Percentiles rank a stretch among this genome's conserved stretches.
These are phyloP conservation scores for Sepioteuthis lessoniana DNA, from an alignment of 2,888 invertebrate species.

Conservation along the genomic window DNA sequence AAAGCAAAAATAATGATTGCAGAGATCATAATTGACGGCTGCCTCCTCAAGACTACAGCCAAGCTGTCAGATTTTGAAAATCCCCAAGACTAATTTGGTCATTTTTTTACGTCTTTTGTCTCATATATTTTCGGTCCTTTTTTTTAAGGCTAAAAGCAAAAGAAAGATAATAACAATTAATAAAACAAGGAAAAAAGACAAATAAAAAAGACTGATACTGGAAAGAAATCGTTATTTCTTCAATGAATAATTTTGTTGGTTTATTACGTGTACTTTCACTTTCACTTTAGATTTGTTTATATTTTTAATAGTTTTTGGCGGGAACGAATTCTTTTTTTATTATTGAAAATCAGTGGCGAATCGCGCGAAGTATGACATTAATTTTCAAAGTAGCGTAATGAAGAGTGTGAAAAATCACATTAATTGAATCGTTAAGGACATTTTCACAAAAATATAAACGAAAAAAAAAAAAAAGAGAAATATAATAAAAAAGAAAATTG, in stretches of 20 bases:
- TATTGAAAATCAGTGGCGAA: slow-evolving; percentile 33
- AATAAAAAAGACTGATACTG: neutral
- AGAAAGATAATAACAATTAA: neutral
- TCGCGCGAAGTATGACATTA: neutral
- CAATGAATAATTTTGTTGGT: slow-evolving; percentile 14
- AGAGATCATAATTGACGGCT: slow-evolving; percentile 5
- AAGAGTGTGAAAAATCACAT: slow-evolving; percentile 23
- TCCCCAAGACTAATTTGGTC: slow-evolving; percentile 33
- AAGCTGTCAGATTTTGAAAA: slow-evolving; percentile 33
- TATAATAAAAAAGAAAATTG: no score
- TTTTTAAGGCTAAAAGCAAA: neutral
- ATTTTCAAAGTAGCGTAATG: slow-evolving; percentile 23
- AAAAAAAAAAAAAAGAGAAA: no score
- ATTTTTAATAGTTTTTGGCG: slow-evolving; percentile 8
- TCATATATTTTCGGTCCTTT: neutral
- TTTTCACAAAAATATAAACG: neutral
- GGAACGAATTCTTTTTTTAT: neutral
- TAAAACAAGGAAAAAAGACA: neutral
- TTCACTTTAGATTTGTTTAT: neutral
- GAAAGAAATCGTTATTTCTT: slow-evolving; percentile 33
- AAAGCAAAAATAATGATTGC: neutral
- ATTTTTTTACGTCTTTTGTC: slow-evolving; percentile 33
- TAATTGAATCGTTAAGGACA: slow-evolving; percentile 20
- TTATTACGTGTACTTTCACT: neutral
- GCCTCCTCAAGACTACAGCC: neutral